Evolutionary conservation across 2,888 invertebrate species (phyloP), one percentile per base, ranked within the genome.

Genomic region (Stenodera caucasica): DNA sequence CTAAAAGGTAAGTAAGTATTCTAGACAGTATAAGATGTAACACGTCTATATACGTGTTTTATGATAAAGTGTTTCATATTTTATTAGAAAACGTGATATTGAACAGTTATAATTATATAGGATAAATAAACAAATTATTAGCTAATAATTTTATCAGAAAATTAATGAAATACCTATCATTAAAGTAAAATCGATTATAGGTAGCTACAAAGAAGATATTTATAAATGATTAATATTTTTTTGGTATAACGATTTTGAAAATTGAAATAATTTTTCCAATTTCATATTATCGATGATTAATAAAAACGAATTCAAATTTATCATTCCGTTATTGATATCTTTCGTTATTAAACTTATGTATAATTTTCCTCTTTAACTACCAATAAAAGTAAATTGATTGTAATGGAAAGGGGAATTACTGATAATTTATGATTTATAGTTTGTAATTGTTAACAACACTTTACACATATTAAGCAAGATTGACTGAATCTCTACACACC

Each of bases 1-100:
- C 61, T 61, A 61, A 14, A 61, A 54, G 55, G 53, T 59, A 49
- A 56, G 40, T 18, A 18, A 40, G 18, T 40, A 4, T 11, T 40
- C 11, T 15, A 40, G 18, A 18, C 40, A 40, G 0, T 15, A 21
- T 11, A 18, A 40, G 40, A 40, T 40, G 18, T 14, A 40, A 40
- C 18, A 40, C 40, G 6, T 35, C 35, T 35, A 40, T 14, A 11
- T 18, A 11, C 18, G 40, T 18, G 18, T 1, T 40, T 18, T 40
- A 11, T 40, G 40, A 37, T 37, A 9, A n/a, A n/a, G n/a, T n/a
- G n/a, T n/a, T n/a, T n/a, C n/a, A n/a, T n/a, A n/a, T n/a, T n/a
- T n/a, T n/a, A n/a, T n/a, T n/a, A n/a, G n/a, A n/a, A n/a, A n/a
- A n/a, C n/a, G n/a, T n/a, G n/a, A n/a, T n/a, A n/a, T n/a, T n/a